Conservation (phyloP, 2,113 vertebrate species). For the Misgurnus mizolepis region DNA sequence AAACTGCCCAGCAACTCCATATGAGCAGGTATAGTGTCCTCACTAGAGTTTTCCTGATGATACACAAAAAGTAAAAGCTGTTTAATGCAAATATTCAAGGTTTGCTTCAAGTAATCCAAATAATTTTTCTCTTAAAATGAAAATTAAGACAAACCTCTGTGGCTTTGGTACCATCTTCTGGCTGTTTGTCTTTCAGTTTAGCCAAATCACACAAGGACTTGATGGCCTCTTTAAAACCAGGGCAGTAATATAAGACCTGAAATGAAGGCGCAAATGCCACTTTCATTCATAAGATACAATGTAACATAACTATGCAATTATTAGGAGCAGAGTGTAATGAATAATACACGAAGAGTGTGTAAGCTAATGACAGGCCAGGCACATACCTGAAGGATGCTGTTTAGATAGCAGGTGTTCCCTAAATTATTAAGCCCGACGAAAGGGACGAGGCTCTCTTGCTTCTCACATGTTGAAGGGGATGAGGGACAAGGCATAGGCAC, state of each 20-base stretch:
- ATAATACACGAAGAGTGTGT: neutral
- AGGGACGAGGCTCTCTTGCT: slow-evolving; percentile 83
- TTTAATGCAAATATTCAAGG: neutral
- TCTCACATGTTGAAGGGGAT: slow-evolving; percentile 78
- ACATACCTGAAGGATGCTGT: slow-evolving; percentile 94
- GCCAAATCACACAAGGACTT: slow-evolving; percentile 85
- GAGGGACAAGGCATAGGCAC: slow-evolving; percentile 80
- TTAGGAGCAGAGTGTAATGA: neutral
- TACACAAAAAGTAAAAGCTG: neutral
- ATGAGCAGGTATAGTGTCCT: slow-evolving; percentile 78
- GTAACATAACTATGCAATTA: neutral
- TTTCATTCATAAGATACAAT: neutral
- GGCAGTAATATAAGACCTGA: slow-evolving; percentile 94
- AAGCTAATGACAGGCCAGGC: neutral
- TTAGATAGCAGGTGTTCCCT: slow-evolving; percentile 97
- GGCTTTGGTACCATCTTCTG: slow-evolving; percentile 75
- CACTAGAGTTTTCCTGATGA: slow-evolving; percentile 66
- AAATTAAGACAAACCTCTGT: slow-evolving; percentile 76
- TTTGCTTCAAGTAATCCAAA: neutral
- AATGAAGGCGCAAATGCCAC: neutral
- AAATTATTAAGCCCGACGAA: slow-evolving; percentile 96
- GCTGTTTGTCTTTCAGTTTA: slow-evolving; percentile 79
- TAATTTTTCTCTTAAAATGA: neutral
- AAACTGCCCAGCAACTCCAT: slow-evolving; percentile 89
- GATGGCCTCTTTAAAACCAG: slow-evolving; percentile 90